These are phyloP conservation scores for Melinopterus prodromus DNA, from an alignment of 2,888 invertebrate species.

Conservation along the genomic window DNA sequence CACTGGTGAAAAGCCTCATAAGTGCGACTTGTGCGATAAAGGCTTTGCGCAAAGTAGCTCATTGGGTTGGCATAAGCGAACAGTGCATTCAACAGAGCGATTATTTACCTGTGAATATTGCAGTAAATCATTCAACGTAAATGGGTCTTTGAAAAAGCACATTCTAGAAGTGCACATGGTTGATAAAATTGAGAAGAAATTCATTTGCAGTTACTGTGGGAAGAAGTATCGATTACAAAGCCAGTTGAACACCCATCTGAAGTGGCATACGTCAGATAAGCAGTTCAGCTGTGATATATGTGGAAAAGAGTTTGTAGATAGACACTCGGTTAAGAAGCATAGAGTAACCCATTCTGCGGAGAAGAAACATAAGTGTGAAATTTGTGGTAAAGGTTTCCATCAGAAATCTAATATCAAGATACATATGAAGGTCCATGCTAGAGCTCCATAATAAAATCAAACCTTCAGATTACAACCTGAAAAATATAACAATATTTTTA, in stretches of 20 bases:
- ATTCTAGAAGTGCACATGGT: slow-evolving; percentile 16
- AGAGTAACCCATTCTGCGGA: slow-evolving; percentile 17
- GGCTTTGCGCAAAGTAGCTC: slow-evolving; percentile 13
- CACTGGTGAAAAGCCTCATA: slow-evolving; percentile 10
- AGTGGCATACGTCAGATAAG: slow-evolving; percentile 10
- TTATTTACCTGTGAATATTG: slow-evolving; percentile 21
- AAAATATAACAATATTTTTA: no score
- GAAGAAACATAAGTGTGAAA: slow-evolving; percentile 19
- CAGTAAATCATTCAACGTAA: slow-evolving; percentile 16
- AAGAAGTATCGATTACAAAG: slow-evolving; percentile 21
- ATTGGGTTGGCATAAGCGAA: slow-evolving; percentile 8
- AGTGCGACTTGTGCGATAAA: slow-evolving; percentile 13
- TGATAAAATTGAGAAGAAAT: slow-evolving; percentile 19
- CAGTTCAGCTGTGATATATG: slow-evolving; percentile 17
- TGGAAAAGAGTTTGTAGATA: slow-evolving; percentile 17
- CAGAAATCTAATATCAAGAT: slow-evolving; percentile 18
- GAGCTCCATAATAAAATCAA: background rate
- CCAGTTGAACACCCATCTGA: slow-evolving; percentile 17
- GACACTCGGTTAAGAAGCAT: slow-evolving; percentile 14
- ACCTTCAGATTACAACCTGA: no score
- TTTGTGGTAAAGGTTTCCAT: slow-evolving; percentile 21
- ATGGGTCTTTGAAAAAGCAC: slow-evolving; percentile 16
- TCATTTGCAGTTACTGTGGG: slow-evolving; percentile 11
- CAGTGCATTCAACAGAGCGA: slow-evolving; percentile 10
- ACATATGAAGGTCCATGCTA: slow-evolving; percentile 18